These are phyloP conservation scores for Malthinus flaveolus DNA, from an alignment of 2,888 invertebrate genomes.

Conservation along the genomic window DNA sequence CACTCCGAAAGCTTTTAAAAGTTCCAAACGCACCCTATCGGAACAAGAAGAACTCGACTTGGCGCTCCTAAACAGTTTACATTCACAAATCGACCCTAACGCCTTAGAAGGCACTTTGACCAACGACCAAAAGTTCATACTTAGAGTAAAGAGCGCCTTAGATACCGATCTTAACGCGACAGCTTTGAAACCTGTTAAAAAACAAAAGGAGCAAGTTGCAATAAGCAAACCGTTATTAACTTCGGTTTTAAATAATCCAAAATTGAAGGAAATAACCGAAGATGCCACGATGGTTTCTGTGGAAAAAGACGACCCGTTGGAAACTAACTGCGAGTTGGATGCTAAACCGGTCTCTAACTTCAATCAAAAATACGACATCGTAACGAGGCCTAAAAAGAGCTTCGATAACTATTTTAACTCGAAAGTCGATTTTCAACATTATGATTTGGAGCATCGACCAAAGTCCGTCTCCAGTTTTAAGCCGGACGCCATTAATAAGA, in stretches of 20 bases:
- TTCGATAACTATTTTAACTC: conserved; percentile 26
- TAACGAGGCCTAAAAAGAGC: not conserved
- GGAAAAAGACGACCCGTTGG: conserved; percentile 29
- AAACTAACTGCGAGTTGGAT: not conserved
- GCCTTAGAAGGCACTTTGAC: conserved; percentile 44
- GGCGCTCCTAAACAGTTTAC: conserved; percentile 42
- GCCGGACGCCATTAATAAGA: conserved; percentile 32
- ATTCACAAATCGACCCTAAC: conserved; percentile 45
- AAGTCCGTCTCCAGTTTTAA: conserved; percentile 6
- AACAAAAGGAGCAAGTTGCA: conserved; percentile 46
- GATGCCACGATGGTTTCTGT: conserved; percentile 42
- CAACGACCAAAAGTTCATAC: conserved; percentile 44
- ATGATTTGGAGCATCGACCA: conserved; percentile 16
- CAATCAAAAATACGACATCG: conserved; percentile 9
- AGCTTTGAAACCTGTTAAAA: conserved; percentile 42
- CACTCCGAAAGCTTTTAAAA: not conserved
- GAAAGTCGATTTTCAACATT: conserved; percentile 24
- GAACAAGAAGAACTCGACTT: conserved; percentile 45
- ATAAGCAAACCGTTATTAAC: conserved; percentile 49
- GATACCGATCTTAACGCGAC: conserved; percentile 36
- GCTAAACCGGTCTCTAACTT: not conserved
- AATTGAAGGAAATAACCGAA: conserved; percentile 43
- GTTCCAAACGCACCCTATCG: conserved; percentile 34
- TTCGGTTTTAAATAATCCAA: conserved; percentile 48
- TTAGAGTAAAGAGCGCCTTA: conserved; percentile 45